These are phyloP conservation scores for Sisyra nigra DNA, from an alignment of 2,888 invertebrate genomes.

Conservation along the genomic window DNA sequence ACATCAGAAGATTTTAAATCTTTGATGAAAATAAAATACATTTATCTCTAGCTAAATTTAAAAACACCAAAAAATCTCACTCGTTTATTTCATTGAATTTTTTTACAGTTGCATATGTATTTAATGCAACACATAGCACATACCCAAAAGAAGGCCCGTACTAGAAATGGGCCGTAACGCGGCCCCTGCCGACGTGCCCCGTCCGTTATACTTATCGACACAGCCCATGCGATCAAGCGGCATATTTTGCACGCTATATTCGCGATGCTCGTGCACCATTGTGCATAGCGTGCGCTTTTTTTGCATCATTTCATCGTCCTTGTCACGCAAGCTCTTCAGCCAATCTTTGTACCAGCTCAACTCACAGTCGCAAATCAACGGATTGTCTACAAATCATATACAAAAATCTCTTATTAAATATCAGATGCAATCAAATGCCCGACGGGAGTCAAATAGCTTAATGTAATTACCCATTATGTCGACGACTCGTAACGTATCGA, in stretches of 20 bases:
- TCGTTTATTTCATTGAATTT: not conserved
- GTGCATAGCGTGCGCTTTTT: conserved; percentile 73
- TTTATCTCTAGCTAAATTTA: not conserved
- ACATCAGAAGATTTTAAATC: no score
- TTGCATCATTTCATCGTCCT: conserved; percentile 77
- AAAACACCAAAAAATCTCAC: not conserved
- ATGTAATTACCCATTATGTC: conserved; percentile 69
- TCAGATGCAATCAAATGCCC: no score
- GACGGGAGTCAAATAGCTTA: not conserved
- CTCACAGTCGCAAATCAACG: conserved; percentile 74
- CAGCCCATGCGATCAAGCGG: conserved; percentile 74
- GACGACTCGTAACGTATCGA: conserved; percentile 71
- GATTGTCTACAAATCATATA: conserved; percentile 52
- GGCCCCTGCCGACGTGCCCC: not conserved
- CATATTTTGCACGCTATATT: conserved; percentile 67
- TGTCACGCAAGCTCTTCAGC: conserved; percentile 58
- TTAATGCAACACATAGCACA: not conserved
- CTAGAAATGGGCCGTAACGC: not conserved
- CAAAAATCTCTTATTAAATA: not conserved
- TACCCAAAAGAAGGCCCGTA: not conserved
- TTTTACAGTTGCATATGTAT: no score
- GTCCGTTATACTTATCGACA: conserved; percentile 41
- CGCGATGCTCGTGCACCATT: conserved; percentile 64
- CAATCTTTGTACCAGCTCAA: conserved; percentile 77
- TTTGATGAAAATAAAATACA: no score